Base-by-base conservation (phyloP, 2,797 vertebrate species). In the Graptemys geographica region DNA sequence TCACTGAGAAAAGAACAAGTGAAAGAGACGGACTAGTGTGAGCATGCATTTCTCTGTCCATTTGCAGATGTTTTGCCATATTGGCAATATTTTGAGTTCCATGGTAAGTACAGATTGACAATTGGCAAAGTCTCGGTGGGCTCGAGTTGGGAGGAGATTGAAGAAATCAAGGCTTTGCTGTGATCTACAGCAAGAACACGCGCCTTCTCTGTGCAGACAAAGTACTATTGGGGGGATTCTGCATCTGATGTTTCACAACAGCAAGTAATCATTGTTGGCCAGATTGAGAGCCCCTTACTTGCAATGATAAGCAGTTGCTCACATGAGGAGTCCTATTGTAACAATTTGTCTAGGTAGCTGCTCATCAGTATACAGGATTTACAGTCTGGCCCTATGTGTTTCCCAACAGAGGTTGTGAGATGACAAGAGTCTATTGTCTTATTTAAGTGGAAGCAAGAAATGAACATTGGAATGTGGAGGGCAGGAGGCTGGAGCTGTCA, bases 91-190 rank as follows among this genome's bases (percentile, higher is more conserved):
- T 57, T 44, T 81, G 25, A 41, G 27, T 27, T 19, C 41, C 56
- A 19, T 28, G 28, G 6, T 44, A 82, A 59, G 55, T 16, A 44
- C 28, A 12, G 55, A 57, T 28, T 31, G 59, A 47, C 55, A 23
- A 41, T 15, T 33, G 41, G 27, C 81, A 59, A 41, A 33, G 27
- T 59, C 41, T 41, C 25, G 8, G 37, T 41, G 53, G n/a, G 15
- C 15, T 3, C 37, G 18, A 10, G 27, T 81, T 47, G 31, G 81
- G 15, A 44, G 55, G 41, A 25, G 4, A 47, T 0, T 1, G 28
- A 8, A 13, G 23, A 51, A n/a, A 0, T 1, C n/a, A 31, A 83
- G 44, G 1, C 5, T 0, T 28, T 11, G 6, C 76, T 5, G 57
- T 11, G 79, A 0, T 86, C 51, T 53, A 59, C 8, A 25, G 25